phyloP scores from a whole-genome alignment of 2,113 vertebrate species.

The Stigmatopora nigra region DNA sequence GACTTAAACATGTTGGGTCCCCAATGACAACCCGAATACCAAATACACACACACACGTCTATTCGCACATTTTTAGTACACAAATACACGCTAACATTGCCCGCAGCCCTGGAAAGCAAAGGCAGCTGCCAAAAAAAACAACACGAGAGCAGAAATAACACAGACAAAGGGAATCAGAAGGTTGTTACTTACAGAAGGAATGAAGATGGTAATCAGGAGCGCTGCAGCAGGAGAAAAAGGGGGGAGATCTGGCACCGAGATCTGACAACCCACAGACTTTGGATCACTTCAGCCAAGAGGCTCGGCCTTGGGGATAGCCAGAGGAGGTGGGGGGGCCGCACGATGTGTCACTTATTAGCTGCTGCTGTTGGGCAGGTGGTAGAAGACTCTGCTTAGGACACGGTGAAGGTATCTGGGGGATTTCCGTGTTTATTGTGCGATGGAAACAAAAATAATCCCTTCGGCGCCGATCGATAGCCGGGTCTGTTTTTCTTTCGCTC shows the following conservation, averaged over 20 bases:
- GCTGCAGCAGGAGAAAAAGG: constrained; percentile 50
- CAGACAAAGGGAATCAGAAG: constrained; percentile 21
- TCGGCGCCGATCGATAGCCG: constrained; percentile 24
- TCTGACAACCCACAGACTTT: constrained; percentile 39
- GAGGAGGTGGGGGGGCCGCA: constrained; percentile 39
- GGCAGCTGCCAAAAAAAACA: constrained; percentile 42
- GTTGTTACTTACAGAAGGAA: constrained; percentile 68
- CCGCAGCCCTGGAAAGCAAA: constrained; percentile 56
- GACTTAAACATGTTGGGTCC: not conserved
- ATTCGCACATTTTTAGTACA: constrained; percentile 21
- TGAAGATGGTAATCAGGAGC: constrained; percentile 55
- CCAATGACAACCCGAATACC: not conserved
- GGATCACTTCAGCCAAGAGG: constrained; percentile 31
- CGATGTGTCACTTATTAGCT: constrained; percentile 26
- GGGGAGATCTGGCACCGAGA: constrained; percentile 50
- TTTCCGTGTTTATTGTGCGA: constrained; percentile 38
- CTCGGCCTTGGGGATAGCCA: constrained; percentile 20
- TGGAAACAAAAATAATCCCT: constrained; percentile 49
- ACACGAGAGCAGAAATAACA: constrained; percentile 5
- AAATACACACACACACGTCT: constrained; percentile 24
- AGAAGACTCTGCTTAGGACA: not conserved
- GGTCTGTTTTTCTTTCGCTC: constrained; percentile 21
- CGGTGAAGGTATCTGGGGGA: constrained; percentile 18
- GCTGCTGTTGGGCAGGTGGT: not conserved
- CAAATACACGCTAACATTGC: constrained; percentile 26